Percentiles rank a stretch among this genome's conserved stretches.
phyloP scores from a whole-genome alignment of 2,113 vertebrate species.

The Castor canadensis region DNA sequence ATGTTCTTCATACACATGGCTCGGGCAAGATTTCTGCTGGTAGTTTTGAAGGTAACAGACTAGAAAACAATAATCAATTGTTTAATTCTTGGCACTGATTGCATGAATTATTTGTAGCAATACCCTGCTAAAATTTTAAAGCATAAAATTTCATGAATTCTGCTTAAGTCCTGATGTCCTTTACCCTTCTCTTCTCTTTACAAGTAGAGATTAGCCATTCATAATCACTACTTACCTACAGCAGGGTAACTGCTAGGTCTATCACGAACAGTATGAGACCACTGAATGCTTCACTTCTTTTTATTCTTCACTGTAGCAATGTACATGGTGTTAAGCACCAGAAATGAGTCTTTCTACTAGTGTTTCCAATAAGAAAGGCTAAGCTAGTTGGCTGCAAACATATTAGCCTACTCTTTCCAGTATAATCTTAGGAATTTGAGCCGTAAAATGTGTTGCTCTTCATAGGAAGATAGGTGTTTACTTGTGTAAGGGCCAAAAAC shows the following conservation, averaged over 20 bases:
- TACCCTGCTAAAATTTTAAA: neutral
- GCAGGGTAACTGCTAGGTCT: neutral
- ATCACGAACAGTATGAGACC: neutral
- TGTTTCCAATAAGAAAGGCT: constrained; percentile 20
- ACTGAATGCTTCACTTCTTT: neutral
- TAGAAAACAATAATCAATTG: constrained; percentile 73
- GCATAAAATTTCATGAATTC: constrained; percentile 39
- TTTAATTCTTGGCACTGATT: neutral
- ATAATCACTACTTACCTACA: neutral
- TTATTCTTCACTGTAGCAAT: neutral
- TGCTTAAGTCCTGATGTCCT: neutral
- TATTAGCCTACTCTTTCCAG: neutral
- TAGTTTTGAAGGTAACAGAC: constrained; percentile 99
- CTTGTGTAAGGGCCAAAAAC: neutral
- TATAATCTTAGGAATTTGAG: neutral
- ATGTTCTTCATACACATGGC: constrained; percentile 99
- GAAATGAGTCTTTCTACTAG: constrained; percentile 4
- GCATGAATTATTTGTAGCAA: neutral
- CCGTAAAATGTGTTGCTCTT: neutral
- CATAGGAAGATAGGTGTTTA: constrained; percentile 12
- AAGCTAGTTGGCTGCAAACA: neutral
- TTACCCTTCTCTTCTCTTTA: neutral
- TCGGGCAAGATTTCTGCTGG: constrained; percentile 96
- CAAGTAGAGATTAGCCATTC: neutral
- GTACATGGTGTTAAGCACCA: neutral